phyloP scores from a whole-genome alignment of 2,888 invertebrate species.

The Melipona bicolor region DNA sequence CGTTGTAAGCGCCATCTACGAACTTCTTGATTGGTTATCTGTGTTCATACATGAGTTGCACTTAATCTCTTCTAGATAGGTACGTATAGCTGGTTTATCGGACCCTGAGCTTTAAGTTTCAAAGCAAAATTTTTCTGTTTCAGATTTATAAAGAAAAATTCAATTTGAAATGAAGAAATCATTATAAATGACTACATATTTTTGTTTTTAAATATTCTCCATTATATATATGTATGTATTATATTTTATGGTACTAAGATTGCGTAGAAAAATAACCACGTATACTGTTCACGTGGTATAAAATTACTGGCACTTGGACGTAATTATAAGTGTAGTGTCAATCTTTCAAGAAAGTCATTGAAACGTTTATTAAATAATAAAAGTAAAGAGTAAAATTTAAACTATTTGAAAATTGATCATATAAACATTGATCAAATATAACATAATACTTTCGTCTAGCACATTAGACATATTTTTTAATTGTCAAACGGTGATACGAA shows the following conservation, averaged over 20 bases:
- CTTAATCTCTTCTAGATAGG: not conserved
- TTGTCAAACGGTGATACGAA: not conserved
- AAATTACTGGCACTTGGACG: constrained; percentile 27
- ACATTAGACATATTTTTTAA: not conserved
- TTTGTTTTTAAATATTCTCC: not conserved
- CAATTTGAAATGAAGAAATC: not conserved
- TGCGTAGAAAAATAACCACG: constrained; percentile 21
- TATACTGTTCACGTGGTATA: constrained; percentile 42
- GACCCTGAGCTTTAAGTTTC: not conserved
- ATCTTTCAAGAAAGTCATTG: not conserved
- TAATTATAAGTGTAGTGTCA: constrained; percentile 1
- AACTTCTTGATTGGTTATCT: constrained; percentile 1
- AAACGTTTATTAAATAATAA: not conserved
- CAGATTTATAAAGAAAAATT: not conserved
- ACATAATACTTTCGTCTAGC: not conserved
- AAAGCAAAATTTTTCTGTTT: not conserved
- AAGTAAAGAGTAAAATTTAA: not conserved
- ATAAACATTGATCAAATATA: too few species aligned
- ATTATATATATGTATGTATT: too few species aligned
- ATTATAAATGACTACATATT: not conserved
- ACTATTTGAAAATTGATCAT: not conserved
- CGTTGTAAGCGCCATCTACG: constrained; percentile 23
- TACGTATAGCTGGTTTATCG: not conserved
- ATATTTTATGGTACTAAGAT: not conserved
- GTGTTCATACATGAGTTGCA: not conserved